These are phyloP conservation scores for Tetrao urogallus DNA, from an alignment of 2,113 vertebrate genomes.

Conservation along the genomic window DNA sequence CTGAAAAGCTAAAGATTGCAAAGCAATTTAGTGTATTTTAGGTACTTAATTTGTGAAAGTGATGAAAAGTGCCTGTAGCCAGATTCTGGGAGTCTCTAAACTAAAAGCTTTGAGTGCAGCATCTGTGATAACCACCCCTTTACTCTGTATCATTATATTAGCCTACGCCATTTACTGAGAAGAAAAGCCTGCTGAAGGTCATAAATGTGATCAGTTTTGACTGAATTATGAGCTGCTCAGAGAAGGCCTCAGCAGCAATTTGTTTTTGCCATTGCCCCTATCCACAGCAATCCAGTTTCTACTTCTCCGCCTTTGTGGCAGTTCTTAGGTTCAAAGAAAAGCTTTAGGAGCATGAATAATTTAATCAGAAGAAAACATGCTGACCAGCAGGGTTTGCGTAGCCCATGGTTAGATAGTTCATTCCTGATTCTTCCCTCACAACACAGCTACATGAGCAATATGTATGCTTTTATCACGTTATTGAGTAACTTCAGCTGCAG, in stretches of 20 bases:
- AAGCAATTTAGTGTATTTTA: not conserved
- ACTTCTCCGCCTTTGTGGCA: not conserved
- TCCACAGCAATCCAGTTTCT: not conserved
- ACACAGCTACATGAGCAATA: not conserved
- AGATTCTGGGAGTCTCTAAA: not conserved
- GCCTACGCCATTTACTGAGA: rapidly evolving
- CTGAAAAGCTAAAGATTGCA: not conserved
- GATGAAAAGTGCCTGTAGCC: too few relatives aligned
- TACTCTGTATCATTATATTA: not conserved
- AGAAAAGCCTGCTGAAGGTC: not conserved
- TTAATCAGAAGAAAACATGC: not conserved
- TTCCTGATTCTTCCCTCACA: not conserved
- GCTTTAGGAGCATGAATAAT: not conserved
- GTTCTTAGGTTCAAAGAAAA: too few relatives aligned
- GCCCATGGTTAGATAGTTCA: not conserved
- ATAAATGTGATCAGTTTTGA: not conserved
- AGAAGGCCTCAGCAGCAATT: not conserved
- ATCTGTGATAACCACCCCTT: rapidly evolving
- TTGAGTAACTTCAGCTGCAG: not conserved
- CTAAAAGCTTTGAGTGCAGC: not conserved
- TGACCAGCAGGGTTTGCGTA: not conserved
- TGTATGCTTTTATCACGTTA: too few relatives aligned
- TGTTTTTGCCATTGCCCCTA: not conserved
- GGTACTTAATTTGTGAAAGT: not conserved
- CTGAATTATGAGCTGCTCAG: rapidly evolving